These are phyloP conservation scores for Subacronicta megacephala DNA, from an alignment of 2,888 invertebrate genomes.

Conservation along the genomic window DNA sequence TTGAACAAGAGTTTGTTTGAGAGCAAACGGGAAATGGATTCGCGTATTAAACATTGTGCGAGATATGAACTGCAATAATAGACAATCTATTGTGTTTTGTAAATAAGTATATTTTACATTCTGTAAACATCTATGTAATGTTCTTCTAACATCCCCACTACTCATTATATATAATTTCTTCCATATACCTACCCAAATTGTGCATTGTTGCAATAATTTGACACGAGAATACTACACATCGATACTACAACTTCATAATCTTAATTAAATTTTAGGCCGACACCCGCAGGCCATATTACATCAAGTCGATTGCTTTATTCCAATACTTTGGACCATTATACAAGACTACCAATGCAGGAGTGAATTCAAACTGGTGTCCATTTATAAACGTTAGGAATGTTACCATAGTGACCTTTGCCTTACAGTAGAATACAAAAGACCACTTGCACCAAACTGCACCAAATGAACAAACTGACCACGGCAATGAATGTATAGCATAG, in stretches of 20 bases:
- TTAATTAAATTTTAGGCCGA: constrained; percentile 47
- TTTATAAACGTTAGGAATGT: no score
- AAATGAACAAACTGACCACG: no score
- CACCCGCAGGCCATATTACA: constrained; percentile 41
- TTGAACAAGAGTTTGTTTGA: no score
- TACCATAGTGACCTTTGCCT: no score
- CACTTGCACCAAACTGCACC: no score
- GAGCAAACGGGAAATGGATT: no score
- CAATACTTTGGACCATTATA: constrained; percentile 31
- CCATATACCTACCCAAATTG: constrained; percentile 37
- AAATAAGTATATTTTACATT: no score
- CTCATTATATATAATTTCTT: constrained; percentile 10
- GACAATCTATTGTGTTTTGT: no score
- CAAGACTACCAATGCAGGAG: constrained; percentile 13
- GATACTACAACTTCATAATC: constrained; percentile 16
- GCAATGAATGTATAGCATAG: no score
- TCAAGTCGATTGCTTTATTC: constrained; percentile 55
- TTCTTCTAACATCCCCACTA: background rate
- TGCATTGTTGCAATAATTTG: constrained; percentile 61
- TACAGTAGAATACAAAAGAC: no score
- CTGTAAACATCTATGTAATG: constrained; percentile 4
- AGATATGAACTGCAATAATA: no score
- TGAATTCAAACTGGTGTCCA: background rate
- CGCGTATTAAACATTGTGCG: no score
- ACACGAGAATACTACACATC: constrained; percentile 37